A percentile compares a stretch with the other conserved stretches of the same genome.
phyloP scores from a whole-genome alignment of 1,140 invertebrate species.

The Drosophila virilis region DNA sequence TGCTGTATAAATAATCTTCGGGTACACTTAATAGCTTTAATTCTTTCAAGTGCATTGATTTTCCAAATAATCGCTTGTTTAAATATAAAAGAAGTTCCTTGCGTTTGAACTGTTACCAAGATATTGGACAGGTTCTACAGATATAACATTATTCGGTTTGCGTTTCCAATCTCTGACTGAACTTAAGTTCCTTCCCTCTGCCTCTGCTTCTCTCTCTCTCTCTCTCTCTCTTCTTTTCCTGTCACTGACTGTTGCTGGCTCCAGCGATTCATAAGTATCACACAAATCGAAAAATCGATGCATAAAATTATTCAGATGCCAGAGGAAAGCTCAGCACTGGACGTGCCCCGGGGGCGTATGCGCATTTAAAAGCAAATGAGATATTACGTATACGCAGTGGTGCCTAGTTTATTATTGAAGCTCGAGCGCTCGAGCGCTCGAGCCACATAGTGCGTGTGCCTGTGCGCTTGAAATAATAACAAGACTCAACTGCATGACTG shows the following conservation, averaged over 20 bases:
- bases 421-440: constrained; percentile 36
- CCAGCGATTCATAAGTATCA: constrained; percentile 36
- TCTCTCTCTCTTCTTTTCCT: neutral
- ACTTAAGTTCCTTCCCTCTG: no score
- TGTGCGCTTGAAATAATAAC: constrained; percentile 65
- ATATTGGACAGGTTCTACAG: no score
- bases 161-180: no score
- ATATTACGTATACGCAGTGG: constrained; percentile 72
- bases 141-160: no score
- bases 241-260: constrained; percentile 10
- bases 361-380: constrained; percentile 59
- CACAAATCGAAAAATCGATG: constrained; percentile 69
- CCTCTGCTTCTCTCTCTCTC: neutral
- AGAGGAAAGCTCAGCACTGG: neutral
- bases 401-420: constrained; percentile 57
- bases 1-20: no score
- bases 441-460: constrained; percentile 21
- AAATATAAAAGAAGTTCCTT: no score
- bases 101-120: no score
- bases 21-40: no score
- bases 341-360: constrained; percentile 25
- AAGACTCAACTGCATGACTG: constrained; percentile 49
- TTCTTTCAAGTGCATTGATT: no score
- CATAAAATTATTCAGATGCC: constrained; percentile 55
- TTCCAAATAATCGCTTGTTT: no score